Evolutionary conservation across 23 tunicate genomes (phyloP), one percentile per base, ranked within the genome.

Genomic region (Ascidia mentula): DNA sequence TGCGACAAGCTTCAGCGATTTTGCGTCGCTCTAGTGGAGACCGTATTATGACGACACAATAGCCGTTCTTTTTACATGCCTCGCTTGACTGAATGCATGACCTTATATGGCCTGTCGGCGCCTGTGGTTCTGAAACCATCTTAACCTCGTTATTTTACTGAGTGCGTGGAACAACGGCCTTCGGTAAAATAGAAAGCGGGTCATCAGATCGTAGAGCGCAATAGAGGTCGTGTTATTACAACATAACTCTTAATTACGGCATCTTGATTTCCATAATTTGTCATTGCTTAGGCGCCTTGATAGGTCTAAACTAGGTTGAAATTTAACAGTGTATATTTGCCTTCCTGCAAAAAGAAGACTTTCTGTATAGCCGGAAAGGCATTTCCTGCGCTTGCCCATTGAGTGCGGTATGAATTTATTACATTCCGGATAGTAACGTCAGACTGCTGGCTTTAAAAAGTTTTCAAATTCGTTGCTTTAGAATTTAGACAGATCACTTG

Each of bases 101-200:
- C 78, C 78, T 36, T 36, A 74, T 74, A 74, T 36, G 78, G 78
- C 65, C 65, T 28, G 65, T 53, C 65, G 65, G 65, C 65, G 65
- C 24, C 65, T n/a, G 65, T 20, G 24, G 65, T 53, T 53, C 65
- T 53, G 28, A 53, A 53, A 53, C 24, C 65, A 53, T 53, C 65
- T 53, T 53, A 53, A 53, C 65, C 65, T 53, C 65, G 65, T 53
- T 53, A 53, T 53, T 53, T 53, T 28, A 53, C 65, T 26, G 28
- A 28, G 65, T 28, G 4, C 65, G 13, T 53, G 65, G 1, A 53
- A 53, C 65, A 5, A 53, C 65, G 24, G 65, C 65, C 2, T 28
- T 9, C 24, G 65, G 28, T 53, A 28, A 28, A 53, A 53, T 53
- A 53, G 65, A 53, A 53, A 53, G 65, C 65, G 13, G 65, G 65